Evolutionary conservation across 2,888 invertebrate genomes (phyloP).

Genomic region (Nycteola revayana): DNA sequence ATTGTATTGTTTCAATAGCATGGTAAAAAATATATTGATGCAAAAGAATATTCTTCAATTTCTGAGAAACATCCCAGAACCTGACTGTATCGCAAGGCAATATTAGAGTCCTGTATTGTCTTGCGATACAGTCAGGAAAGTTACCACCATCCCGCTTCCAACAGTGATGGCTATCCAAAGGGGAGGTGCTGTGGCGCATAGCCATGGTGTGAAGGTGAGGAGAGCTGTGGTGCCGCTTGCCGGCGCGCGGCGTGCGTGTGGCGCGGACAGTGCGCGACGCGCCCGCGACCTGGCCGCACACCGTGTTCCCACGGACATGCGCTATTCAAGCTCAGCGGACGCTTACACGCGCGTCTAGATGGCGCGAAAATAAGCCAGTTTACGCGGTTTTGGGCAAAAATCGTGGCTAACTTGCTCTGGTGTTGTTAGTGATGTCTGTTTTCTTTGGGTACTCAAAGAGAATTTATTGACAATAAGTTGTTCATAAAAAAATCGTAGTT

Average conservation of each 20-base stretch:
- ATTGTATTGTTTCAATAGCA: no score
- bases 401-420: conserved; percentile 41
- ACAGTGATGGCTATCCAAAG: no score
- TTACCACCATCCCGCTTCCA: no score
- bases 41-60: no score
- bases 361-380: conserved; percentile 52
- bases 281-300: conserved; percentile 70
- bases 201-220: conserved; percentile 49
- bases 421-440: conserved; percentile 41
- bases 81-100: no score
- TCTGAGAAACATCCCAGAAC: no score
- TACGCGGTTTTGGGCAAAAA: conserved; percentile 48
- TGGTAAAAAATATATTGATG: no score
- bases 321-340: conserved; percentile 34
- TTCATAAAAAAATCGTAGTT: no score
- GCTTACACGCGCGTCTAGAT: conserved; percentile 35
- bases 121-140: no score
- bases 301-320: conserved; percentile 47
- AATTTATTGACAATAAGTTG: conserved; percentile 36
- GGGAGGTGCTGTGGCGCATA: neutral
- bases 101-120: no score
- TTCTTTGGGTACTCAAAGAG: conserved; percentile 46
- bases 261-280: conserved; percentile 66
- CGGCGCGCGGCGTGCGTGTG: conserved; percentile 23
- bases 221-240: conserved; percentile 30